Evolutionary conservation across 1,140 invertebrate species (phyloP), one percentile per base, ranked within the genome.

Genomic region (Nasonia longicornis): DNA sequence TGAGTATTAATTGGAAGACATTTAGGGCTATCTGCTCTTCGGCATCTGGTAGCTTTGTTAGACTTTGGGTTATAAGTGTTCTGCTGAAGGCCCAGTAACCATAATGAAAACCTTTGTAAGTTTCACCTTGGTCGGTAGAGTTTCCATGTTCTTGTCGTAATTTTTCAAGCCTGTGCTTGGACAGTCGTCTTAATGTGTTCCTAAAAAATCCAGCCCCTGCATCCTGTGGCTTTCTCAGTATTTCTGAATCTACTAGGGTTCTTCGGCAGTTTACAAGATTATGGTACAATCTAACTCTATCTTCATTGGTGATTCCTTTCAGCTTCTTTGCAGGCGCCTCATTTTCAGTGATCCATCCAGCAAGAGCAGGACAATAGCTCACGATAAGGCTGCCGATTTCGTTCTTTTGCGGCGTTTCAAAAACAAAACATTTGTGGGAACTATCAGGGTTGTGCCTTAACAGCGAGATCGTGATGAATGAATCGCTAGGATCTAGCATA

Each of bases 371-470:
- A 85, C 94, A 97, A 88, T 98, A 98, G 64, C 96, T 97, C 3
- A 97, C 96, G 84, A 98, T 97, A 31, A 98, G 90, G 86, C 96
- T 96, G 7, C 97, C 97, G 80, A 98, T 97, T 91, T 98, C 97
- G 84, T 94, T 93, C 88, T 98, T 98, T 86, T 97, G 95, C 14
- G 92, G 88, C 1, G 97, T 97, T 89, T 98, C 97, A 87, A 98
- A 97, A 20, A 98, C 97, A 89, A 97, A 98, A 90, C 97, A 98
- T 85, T 96, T 96, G 91, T 94, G 95, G 67, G 93, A 93, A 85
- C 93, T 94, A 78, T 92, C 93, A 64, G 89, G 92, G 84, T 92
- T 92, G 82, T 93, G 93, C 84, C 93, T 91, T 58, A 94, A 90
- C 2, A 95, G 87, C 22, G 94, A 95, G 80, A 98, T 93, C 1